phyloP scores from a whole-genome alignment of 2,888 invertebrate species.

The Tridacna crocea region DNA sequence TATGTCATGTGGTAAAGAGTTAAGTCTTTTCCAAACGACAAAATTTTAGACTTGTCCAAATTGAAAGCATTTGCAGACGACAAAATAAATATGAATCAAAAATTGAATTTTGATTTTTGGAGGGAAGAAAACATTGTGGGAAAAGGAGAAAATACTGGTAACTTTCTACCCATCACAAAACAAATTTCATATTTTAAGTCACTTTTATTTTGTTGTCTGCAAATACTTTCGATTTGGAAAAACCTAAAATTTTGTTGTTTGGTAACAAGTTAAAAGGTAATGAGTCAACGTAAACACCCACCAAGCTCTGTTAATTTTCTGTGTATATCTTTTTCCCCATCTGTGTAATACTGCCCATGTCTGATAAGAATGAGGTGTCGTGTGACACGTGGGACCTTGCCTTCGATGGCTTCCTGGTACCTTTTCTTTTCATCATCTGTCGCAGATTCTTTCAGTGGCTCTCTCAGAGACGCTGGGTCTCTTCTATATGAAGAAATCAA shows the following conservation, averaged over 20 bases:
- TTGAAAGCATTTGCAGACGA: too few relatives aligned
- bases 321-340: constrained; percentile 88
- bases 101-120: background rate
- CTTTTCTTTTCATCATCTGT: constrained; percentile 71
- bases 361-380: constrained; percentile 95
- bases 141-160: background rate
- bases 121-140: background rate
- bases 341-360: constrained; percentile 96
- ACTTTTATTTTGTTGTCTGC: background rate
- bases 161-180: background rate
- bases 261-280: background rate
- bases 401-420: constrained; percentile 84
- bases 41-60: too few relatives aligned
- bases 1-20: too few relatives aligned
- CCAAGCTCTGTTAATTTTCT: constrained; percentile 92
- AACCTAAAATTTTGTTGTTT: background rate
- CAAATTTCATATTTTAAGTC: background rate
- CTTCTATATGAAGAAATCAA: constrained; percentile 86
- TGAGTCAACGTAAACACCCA: constrained; percentile 70
- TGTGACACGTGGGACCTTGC: constrained; percentile 84
- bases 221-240: background rate
- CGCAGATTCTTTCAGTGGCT: constrained; percentile 85
- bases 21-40: too few relatives aligned
- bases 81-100: too few relatives aligned
- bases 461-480: constrained; percentile 89